Conservation (phyloP, 2,888 invertebrate species). For the Plebejus argus region DNA sequence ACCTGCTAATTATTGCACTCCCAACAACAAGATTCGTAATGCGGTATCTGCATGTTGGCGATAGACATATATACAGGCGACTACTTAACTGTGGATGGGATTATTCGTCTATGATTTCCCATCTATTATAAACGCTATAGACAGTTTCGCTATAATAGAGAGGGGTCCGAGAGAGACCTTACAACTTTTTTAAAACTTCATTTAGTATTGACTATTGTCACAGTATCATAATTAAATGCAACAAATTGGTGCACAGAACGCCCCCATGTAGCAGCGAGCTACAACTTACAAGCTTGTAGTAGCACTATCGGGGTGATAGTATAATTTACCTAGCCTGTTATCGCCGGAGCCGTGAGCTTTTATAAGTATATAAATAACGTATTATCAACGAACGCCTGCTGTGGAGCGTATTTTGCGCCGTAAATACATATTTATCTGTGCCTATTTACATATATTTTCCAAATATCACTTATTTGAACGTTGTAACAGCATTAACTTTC, state of each 20-base stretch:
- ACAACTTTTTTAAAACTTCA: background rate
- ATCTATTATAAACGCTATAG: too few species aligned
- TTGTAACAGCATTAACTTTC: background rate
- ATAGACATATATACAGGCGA: too few species aligned
- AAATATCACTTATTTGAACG: background rate
- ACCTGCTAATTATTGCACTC: too few species aligned
- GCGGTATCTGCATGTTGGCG: too few species aligned
- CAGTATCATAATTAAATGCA: conserved; percentile 5
- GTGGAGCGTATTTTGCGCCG: conserved; percentile 47
- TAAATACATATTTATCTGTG: conserved; percentile 37
- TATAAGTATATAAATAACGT: conserved; percentile 59
- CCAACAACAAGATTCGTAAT: too few species aligned
- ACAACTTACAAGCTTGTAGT: conserved; percentile 25
- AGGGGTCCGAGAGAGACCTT: too few species aligned
- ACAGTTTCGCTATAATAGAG: too few species aligned
- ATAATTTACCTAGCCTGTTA: conserved; percentile 62
- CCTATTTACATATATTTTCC: conserved; percentile 3
- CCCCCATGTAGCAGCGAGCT: conserved; percentile 39
- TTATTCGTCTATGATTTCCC: too few species aligned
- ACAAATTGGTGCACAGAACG: conserved; percentile 35
- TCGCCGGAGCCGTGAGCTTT: conserved; percentile 58
- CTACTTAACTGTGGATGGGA: too few species aligned
- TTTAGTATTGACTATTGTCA: too few species aligned
- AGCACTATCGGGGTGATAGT: conserved; percentile 45
- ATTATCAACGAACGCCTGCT: conserved; percentile 51